These are phyloP conservation scores for Oncorhynchus tshawytscha DNA, from an alignment of 2,113 vertebrate genomes.

Conservation along the genomic window DNA sequence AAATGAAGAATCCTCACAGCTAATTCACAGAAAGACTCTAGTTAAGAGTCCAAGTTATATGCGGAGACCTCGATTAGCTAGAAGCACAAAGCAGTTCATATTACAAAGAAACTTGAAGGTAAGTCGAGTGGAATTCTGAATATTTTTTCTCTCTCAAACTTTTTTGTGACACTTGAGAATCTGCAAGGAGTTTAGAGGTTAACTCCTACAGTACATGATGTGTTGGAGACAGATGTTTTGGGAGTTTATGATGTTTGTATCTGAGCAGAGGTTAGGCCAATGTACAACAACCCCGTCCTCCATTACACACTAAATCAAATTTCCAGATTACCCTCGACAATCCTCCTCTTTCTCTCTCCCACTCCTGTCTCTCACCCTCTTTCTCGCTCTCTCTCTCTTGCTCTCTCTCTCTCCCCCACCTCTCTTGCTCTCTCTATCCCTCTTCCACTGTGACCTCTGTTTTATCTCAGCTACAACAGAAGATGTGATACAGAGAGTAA, in stretches of 20 bases:
- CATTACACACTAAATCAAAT: neutral
- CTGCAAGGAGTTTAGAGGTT: neutral
- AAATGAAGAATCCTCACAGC: conserved; percentile 36
- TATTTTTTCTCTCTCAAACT: no score
- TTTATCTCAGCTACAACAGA: conserved; percentile 5
- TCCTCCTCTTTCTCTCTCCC: neutral
- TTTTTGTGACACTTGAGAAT: neutral
- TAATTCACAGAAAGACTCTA: conserved; percentile 37
- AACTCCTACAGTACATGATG: no score
- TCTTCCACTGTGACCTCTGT: neutral
- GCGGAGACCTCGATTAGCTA: conserved; percentile 26
- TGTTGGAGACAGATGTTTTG: no score
- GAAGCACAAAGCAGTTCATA: neutral
- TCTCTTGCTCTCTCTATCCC: neutral
- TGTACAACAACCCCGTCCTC: neutral
- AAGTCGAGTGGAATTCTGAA: neutral
- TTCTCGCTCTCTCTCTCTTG: neutral
- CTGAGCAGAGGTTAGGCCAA: neutral
- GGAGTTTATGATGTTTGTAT: neutral
- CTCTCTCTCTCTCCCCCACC: neutral
- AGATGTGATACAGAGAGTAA: neutral
- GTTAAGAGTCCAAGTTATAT: conserved; percentile 21
- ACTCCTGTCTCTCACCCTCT: neutral
- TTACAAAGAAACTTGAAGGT: neutral
- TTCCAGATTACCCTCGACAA: neutral